A percentile compares a stretch with the other conserved stretches of the same genome.
Conservation (phyloP, 1,140 invertebrate genomes). For the Drosophila ananassae region DNA sequence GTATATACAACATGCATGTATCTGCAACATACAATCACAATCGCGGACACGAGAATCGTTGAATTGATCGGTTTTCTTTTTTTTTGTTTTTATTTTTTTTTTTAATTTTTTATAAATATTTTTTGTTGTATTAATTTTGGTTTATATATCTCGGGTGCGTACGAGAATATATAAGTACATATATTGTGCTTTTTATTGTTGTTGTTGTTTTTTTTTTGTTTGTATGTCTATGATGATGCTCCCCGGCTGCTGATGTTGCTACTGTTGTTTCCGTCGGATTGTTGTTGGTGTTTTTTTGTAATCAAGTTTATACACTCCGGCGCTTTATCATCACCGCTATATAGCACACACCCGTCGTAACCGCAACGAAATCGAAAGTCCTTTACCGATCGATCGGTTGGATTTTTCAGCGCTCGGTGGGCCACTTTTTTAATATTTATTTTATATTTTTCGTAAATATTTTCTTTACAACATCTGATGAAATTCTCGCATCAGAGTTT, state of each 20-base stretch:
- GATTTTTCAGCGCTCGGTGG: slow-evolving; percentile 19
- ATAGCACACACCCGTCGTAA: slow-evolving; percentile 10
- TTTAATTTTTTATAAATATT: not conserved
- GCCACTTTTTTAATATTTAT: slow-evolving; percentile 6
- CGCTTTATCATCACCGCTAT: slow-evolving; percentile 25
- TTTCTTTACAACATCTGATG: slow-evolving; percentile 32
- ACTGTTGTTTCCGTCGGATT: slow-evolving; percentile 30
- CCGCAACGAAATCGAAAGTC: slow-evolving; percentile 62
- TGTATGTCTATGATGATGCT: slow-evolving; percentile 20
- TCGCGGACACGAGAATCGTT: slow-evolving; percentile 14
- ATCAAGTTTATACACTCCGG: slow-evolving; percentile 41
- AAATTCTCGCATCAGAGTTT: slow-evolving; percentile 14
- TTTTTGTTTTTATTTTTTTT: not conserved
- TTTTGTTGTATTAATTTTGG: not conserved
- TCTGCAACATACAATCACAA: slow-evolving; percentile 45
- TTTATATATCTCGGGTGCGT: slow-evolving; percentile 37
- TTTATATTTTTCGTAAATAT: not conserved
- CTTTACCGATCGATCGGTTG: slow-evolving; percentile 43
- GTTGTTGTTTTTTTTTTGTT: not conserved
- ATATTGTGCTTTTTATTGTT: slow-evolving; percentile 46
- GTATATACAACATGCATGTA: slow-evolving; percentile 30
- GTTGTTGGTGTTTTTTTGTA: no score
- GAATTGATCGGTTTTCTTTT: slow-evolving; percentile 49
- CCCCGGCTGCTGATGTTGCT: slow-evolving; percentile 17
- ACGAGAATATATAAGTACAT: slow-evolving; percentile 43